Conservation (phyloP, 2,113 vertebrate genomes). For the Aramus guarauna region DNA sequence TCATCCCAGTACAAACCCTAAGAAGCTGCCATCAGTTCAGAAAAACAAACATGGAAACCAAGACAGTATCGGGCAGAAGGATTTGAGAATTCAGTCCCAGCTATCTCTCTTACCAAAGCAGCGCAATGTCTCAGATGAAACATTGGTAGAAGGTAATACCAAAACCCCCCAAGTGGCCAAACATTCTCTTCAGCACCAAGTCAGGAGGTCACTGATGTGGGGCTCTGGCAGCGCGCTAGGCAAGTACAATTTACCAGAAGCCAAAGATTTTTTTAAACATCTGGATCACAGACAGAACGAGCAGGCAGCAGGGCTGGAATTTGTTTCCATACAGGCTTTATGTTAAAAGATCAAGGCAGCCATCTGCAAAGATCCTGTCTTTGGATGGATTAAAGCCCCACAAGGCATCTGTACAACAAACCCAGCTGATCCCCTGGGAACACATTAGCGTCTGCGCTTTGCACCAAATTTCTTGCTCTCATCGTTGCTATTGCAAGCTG, state of each 20-base stretch:
- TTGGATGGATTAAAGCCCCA: background rate
- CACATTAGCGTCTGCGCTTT: background rate
- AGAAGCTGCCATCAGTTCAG: background rate
- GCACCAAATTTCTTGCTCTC: background rate
- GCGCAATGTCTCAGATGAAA: background rate
- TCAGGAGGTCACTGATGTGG: background rate
- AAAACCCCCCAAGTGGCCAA: background rate
- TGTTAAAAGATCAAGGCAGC: background rate
- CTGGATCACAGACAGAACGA: background rate
- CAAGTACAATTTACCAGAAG: background rate
- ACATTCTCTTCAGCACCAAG: background rate
- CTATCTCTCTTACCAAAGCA: background rate
- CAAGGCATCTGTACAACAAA: background rate
- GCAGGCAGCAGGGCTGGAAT: background rate
- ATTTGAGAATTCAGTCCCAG: background rate
- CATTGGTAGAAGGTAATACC: fast-evolving
- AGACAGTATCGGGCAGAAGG: background rate
- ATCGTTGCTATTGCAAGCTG: background rate
- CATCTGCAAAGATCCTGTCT: background rate
- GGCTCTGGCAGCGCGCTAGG: background rate
- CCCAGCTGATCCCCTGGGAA: background rate
- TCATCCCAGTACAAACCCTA: background rate
- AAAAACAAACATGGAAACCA: background rate
- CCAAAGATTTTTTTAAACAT: background rate
- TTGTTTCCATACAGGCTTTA: background rate